Percentiles rank a stretch among this genome's conserved stretches.
phyloP scores from a whole-genome alignment of 2,797 vertebrate genomes.

The Zalophus californianus region DNA sequence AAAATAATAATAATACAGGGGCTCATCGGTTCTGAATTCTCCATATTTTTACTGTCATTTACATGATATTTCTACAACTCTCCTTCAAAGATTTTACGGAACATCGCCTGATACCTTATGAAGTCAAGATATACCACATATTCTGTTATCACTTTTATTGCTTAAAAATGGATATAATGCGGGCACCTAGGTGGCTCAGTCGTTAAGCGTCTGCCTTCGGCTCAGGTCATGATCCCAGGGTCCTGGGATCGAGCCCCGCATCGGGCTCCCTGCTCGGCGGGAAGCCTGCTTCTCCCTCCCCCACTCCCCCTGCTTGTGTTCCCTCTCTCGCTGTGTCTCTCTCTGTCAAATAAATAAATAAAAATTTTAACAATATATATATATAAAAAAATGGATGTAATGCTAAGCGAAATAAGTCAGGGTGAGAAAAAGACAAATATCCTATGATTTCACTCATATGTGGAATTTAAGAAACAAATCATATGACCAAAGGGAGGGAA shows the following conservation, averaged over 20 bases:
- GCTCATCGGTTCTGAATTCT: not conserved
- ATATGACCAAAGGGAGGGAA: not conserved
- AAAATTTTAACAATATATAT: too few species aligned
- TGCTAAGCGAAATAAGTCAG: not conserved
- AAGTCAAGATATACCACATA: not conserved
- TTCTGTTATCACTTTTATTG: not conserved
- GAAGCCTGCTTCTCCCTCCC: too few species aligned
- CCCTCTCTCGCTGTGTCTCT: too few species aligned
- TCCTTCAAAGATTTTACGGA: slow-evolving; percentile 29
- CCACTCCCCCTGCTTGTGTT: too few species aligned
- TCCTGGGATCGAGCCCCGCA: too few species aligned
- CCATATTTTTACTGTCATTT: not conserved
- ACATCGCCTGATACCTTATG: not conserved
- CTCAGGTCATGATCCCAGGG: too few species aligned
- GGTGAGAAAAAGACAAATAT: not conserved
- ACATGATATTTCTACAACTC: not conserved
- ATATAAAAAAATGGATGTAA: not conserved
- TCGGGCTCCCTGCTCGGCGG: too few species aligned
- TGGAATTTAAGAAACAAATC: not conserved
- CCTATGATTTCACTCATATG: not conserved
- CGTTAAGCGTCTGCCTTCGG: too few species aligned
- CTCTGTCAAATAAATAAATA: too few species aligned
- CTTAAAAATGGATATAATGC: not conserved
- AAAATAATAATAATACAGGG: not conserved
- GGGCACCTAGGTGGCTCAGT: too few species aligned